Evolutionary conservation across 2,113 vertebrate genomes (phyloP), one percentile per base, ranked within the genome.

Genomic region (Callorhinus ursinus): DNA sequence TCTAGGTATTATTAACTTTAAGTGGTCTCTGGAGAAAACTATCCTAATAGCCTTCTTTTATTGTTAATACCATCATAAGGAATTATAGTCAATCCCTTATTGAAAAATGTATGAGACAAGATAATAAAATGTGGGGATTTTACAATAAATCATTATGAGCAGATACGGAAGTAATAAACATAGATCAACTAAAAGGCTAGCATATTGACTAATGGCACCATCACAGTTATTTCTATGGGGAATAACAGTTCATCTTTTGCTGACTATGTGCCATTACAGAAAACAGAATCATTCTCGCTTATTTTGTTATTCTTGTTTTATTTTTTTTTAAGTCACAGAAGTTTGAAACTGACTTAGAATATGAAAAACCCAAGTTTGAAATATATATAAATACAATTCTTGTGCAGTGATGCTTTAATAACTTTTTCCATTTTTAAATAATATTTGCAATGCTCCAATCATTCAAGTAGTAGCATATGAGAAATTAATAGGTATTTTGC

Each of bases 101-200:
- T 97, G 97, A 98, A 97, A 98, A 97, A 97, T 90, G 84, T 93
- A 79, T 97, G 93, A 97, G 90, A 89, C 65, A 97, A 98, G 98
- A 98, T 95, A 98, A 98, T 98, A 98, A 98, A 98, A 98, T 90
- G 51, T 94, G 92, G 71, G 97, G 65, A 96, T 93, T 97, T 86
- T 74, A 80, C 88, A 97, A 97, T 98, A 98, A 97, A 98, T 98
- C 86, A 98, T 97, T 97, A 96, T 98, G 88, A 98, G 89, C 98
- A 97, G 85, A 42, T 98, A 95, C 94, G 91, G 97, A 98, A 94
- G 94, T 91, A 98, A 97, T 98, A 98, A 98, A 98, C 77, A 97
- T 46, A 79, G 28, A 97, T 91, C 96, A 98, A 31, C 76, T 97
- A 69, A 98, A 97, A 97, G 92, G 13, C 18, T 61, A 93, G 46